Conservation (phyloP, 2,888 invertebrate genomes). For the Epinotia brunnichana region DNA sequence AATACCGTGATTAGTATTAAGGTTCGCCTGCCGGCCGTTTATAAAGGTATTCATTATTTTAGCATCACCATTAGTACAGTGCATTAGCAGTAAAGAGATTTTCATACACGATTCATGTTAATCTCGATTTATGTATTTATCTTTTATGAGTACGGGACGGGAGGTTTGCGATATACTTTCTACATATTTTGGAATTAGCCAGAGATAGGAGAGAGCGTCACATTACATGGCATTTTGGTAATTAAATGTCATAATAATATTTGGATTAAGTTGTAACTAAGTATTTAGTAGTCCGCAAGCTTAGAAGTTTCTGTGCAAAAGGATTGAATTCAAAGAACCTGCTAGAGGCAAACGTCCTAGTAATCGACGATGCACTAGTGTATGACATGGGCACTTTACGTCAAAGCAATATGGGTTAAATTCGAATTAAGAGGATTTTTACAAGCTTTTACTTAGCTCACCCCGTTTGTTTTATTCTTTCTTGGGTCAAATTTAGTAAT, state of each 20-base stretch:
- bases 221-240: not conserved
- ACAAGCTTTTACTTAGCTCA: too few species aligned
- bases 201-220: not conserved
- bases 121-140: constrained; percentile 13
- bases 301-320: too few species aligned
- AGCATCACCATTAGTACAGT: constrained; percentile 16
- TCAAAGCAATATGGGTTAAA: too few species aligned
- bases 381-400: too few species aligned
- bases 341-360: too few species aligned
- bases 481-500: too few species aligned
- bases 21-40: constrained; percentile 14
- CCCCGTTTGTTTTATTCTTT: too few species aligned
- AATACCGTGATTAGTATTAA: constrained; percentile 26
- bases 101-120: constrained; percentile 11
- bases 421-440: too few species aligned
- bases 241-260: not conserved
- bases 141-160: not conserved
- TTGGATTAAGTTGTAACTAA: not conserved
- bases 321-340: too few species aligned
- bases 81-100: constrained; percentile 5
- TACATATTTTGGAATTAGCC: not conserved
- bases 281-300: too few species aligned
- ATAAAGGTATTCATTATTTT: constrained; percentile 31
- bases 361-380: too few species aligned
- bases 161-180: not conserved